Evolutionary conservation across 2,888 invertebrate species (phyloP).

Genomic region (Philonicus albiceps): DNA sequence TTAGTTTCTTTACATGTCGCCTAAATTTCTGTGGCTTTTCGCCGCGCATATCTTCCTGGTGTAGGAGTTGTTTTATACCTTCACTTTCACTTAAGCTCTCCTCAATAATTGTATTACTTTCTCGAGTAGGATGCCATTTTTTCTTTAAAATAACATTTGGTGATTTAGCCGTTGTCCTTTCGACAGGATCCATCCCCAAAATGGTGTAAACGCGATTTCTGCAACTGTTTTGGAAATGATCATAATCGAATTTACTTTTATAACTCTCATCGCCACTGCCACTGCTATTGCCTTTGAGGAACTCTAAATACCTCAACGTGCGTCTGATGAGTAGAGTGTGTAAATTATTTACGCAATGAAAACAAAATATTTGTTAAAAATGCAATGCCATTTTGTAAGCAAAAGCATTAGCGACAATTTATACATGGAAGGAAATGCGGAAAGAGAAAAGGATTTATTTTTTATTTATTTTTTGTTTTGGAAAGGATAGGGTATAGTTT

Average conservation of each 20-base stretch:
- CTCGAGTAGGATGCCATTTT: constrained; percentile 51
- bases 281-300: constrained; percentile 67
- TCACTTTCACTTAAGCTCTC: constrained; percentile 57
- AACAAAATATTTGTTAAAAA: neutral
- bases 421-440: neutral
- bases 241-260: constrained; percentile 47
- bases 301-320: constrained; percentile 68
- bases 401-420: constrained; percentile 31
- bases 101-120: constrained; percentile 50
- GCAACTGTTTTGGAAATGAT: constrained; percentile 40
- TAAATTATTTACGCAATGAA: neutral
- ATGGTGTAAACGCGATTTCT: constrained; percentile 51
- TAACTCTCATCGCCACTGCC: constrained; percentile 55
- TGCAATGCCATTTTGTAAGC: constrained; percentile 28
- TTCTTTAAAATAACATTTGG: constrained; percentile 50
- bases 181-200: constrained; percentile 53
- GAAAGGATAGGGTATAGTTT: neutral
- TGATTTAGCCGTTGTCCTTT: constrained; percentile 50
- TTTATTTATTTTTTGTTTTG: neutral
- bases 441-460: neutral
- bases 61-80: constrained; percentile 62
- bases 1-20: constrained; percentile 71
- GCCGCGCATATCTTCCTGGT: constrained; percentile 70
- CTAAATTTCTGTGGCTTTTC: constrained; percentile 64
- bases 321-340: constrained; percentile 46